Conservation (phyloP, 2,888 invertebrate genomes). For the Noctua fimbriata region DNA sequence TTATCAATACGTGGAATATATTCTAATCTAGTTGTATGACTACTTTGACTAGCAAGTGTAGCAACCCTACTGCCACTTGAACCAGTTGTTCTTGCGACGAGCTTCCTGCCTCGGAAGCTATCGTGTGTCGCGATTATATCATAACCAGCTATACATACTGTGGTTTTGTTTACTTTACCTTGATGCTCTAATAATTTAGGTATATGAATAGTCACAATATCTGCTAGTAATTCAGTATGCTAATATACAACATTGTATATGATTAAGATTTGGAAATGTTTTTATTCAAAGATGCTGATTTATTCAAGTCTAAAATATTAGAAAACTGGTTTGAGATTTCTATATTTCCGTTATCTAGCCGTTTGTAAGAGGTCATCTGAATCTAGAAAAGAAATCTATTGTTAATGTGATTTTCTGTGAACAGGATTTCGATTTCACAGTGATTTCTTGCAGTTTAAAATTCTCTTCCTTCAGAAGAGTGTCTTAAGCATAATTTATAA, state of each 20-base stretch:
- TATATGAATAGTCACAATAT: neutral
- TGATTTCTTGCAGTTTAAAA: neutral
- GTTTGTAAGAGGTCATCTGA: neutral
- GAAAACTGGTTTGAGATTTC: constrained; percentile 33
- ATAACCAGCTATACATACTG: constrained; percentile 28
- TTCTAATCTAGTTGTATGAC: neutral
- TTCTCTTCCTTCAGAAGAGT: neutral
- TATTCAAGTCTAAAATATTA: constrained; percentile 1
- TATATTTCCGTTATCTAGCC: constrained; percentile 12
- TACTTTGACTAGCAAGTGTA: neutral
- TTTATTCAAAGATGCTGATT: constrained; percentile 4
- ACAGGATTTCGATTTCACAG: neutral
- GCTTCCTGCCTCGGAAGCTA: constrained; percentile 60
- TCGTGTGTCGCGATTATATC: constrained; percentile 56
- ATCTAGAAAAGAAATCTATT: neutral
- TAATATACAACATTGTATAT: constrained; percentile 17
- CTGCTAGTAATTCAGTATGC: neutral
- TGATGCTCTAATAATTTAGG: constrained; percentile 13
- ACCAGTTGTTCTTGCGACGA: constrained; percentile 46
- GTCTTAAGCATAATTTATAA: neutral
- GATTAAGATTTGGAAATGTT: constrained; percentile 10
- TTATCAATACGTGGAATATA: neutral
- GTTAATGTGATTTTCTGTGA: neutral
- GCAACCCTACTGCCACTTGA: constrained; percentile 43
- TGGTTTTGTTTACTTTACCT: constrained; percentile 20